Evolutionary conservation across 2,888 invertebrate genomes (phyloP).

Genomic region (Campoplex capitator): DNA sequence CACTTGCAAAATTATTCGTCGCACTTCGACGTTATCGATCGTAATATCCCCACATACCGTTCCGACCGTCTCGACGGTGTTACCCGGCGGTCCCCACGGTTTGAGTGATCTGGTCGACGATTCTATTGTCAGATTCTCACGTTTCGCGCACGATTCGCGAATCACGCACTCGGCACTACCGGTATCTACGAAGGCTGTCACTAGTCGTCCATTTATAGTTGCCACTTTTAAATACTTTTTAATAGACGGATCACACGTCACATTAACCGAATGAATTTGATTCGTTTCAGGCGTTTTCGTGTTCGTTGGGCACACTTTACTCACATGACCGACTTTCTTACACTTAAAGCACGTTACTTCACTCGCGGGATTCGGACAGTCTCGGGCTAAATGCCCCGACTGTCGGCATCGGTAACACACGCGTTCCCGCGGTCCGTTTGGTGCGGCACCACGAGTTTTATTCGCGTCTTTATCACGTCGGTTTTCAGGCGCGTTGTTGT

Average conservation of each 20-base stretch:
- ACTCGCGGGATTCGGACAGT: not conserved
- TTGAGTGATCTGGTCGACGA: not conserved
- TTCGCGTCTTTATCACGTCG: not conserved
- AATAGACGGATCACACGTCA: not conserved
- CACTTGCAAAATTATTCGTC: no score
- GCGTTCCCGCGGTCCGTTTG: not conserved
- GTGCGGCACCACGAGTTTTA: not conserved
- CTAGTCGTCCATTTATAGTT: not conserved
- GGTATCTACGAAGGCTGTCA: conserved; percentile 49
- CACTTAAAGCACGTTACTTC: not conserved
- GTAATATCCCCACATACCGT: not conserved
- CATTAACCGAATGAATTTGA: not conserved
- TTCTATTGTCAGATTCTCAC: not conserved
- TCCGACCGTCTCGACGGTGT: not conserved
- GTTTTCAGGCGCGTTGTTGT: not conserved
- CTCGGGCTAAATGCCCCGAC: not conserved
- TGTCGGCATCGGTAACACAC: not conserved
- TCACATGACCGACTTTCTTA: not conserved
- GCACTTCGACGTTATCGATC: conserved; percentile 23
- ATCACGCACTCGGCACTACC: conserved; percentile 59
- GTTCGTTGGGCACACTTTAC: not conserved
- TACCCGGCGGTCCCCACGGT: conserved; percentile 20
- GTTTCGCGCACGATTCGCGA: conserved; percentile 16
- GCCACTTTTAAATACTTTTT: conserved; percentile 53
- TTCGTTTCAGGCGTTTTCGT: not conserved